phyloP scores from a whole-genome alignment of 2,888 invertebrate species.

The Muscina levida region DNA sequence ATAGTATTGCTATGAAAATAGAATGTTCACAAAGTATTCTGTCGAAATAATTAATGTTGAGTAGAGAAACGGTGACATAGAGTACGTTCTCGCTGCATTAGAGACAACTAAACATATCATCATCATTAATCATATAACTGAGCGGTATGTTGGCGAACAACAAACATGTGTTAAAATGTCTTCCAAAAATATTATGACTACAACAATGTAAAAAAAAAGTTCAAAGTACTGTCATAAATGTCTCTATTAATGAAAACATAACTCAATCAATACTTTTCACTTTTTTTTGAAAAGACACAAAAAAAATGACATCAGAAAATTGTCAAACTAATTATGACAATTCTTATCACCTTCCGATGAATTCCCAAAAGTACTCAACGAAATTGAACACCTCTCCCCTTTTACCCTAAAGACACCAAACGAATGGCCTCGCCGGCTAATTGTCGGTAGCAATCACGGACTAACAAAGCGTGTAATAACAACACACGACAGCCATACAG shows the following conservation, averaged over 20 bases:
- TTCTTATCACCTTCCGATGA: conserved; percentile 39
- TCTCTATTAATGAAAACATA: conserved; percentile 47
- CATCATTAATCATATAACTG: conserved; percentile 42
- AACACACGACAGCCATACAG: conserved; percentile 18
- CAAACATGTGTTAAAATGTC: conserved; percentile 44
- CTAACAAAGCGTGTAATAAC: conserved; percentile 49
- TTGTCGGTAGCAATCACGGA: conserved; percentile 52
- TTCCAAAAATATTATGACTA: conserved; percentile 35
- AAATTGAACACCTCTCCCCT: conserved; percentile 26
- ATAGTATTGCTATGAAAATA: background rate
- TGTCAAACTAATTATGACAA: conserved; percentile 47
- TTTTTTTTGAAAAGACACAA: conserved; percentile 2
- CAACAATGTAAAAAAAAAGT: background rate
- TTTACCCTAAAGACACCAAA: background rate
- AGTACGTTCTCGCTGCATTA: background rate
- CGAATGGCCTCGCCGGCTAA: conserved; percentile 18
- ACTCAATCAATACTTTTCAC: conserved; percentile 41
- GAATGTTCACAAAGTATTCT: background rate
- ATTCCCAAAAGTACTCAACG: conserved; percentile 53
- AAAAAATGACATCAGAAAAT: conserved; percentile 13
- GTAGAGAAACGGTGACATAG: conserved; percentile 37
- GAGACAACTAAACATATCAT: background rate
- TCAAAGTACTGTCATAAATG: conserved; percentile 41
- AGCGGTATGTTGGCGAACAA: conserved; percentile 13
- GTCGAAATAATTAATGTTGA: conserved; percentile 14